Evolutionary conservation across 2,888 invertebrate species (phyloP), one percentile per base, ranked within the genome.

Genomic region (Drosophila neonasuta): DNA sequence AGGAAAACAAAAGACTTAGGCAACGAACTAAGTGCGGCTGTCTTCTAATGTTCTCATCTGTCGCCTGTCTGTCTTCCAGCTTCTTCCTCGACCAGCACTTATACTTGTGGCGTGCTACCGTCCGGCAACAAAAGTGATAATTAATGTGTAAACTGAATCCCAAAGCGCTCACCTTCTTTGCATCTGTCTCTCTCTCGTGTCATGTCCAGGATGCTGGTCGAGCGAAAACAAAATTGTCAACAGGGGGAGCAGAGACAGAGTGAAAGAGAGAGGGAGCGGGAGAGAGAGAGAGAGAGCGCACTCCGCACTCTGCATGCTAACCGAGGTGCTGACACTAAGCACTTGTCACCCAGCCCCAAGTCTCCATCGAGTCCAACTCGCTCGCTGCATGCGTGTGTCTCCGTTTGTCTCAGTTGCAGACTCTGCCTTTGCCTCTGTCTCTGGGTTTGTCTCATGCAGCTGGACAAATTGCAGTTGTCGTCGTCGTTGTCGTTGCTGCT

Each of bases 111-210:
- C 55, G 39, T 52, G 70, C 55, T 62, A 61, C 59, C 56, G 67
- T 74, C 80, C 71, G 54, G 75, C 76, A 77, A 83, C 81, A 82
- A 73, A 86, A 88, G 87, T 88, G 89, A 88, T 89, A 88, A 88
- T 88, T 89, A 88, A 89, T 89, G 89, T 88, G 88, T 88, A 89
- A 89, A 84, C 75, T 81, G 83, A 87, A 80, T 61, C 60, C 77
- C 78, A 75, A 72, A 46, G 68, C 55, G 67, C 67, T 67, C 45
- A 45, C 30, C 32, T 44, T 54, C 52, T 39, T 32, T 15, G 42
- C 17, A n/a, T 36, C 59, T 13, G n/a, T n/a, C 13, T 48, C 24
- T 52, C 30, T 46, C 72, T 64, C 57, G 46, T 72, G 54, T 32
- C 59, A 48, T 54, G 52, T 62, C 60, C 62, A 62, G 68, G 69